phyloP scores from a whole-genome alignment of 2,113 vertebrate species.

The Talpa occidentalis region DNA sequence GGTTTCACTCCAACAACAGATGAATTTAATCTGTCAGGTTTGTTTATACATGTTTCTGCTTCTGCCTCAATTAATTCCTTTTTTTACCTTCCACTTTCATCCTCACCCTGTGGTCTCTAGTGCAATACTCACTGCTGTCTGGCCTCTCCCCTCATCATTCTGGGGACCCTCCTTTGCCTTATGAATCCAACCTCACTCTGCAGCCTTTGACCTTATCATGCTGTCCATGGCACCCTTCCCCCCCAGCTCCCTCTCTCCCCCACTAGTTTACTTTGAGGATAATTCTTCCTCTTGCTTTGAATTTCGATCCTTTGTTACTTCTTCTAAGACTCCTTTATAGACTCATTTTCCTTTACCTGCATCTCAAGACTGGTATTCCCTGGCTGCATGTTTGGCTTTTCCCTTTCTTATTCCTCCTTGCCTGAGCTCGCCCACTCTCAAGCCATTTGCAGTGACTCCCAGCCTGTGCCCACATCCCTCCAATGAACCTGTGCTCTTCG shows the following conservation, averaged over 20 bases:
- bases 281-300: neutral
- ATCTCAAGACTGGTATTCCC: neutral
- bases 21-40: neutral
- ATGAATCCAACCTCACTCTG: neutral
- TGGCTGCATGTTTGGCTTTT: neutral
- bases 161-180: neutral
- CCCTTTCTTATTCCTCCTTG: neutral
- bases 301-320: neutral
- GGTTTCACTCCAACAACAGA: neutral
- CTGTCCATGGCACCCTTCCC: neutral
- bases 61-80: neutral
- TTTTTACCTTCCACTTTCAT: neutral
- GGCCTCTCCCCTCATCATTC: neutral
- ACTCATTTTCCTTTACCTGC: neutral
- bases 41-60: neutral
- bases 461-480: neutral
- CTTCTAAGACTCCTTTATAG: neutral
- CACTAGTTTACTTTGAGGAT: neutral
- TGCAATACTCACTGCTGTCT: fast-evolving
- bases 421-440: neutral
- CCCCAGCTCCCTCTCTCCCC: neutral
- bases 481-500: too few species aligned
- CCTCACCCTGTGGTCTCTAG: neutral
- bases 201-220: neutral
- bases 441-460: fast-evolving